Percentiles rank a stretch among this genome's conserved stretches.
Evolutionary conservation across 2,888 invertebrate genomes (phyloP).

Genomic region (Notodonta dromedarius): DNA sequence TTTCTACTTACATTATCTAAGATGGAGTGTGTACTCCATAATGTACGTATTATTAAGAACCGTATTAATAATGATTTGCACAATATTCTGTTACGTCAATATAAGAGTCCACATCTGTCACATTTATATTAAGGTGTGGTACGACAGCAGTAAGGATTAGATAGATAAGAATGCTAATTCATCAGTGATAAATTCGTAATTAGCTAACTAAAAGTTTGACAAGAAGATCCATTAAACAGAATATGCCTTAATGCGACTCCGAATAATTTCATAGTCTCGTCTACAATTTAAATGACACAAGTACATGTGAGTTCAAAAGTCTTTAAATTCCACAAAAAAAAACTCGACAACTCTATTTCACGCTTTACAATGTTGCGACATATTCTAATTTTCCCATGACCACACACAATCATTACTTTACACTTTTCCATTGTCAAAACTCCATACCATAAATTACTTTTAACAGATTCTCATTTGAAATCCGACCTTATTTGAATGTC

Average conservation of each 20-base stretch:
- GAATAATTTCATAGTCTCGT: no score
- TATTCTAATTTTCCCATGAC: conserved; percentile 10
- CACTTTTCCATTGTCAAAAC: conserved; percentile 11
- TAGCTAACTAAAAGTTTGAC: neutral
- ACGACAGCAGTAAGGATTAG: conserved; percentile 3
- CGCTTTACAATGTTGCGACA: neutral
- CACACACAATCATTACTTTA: conserved; percentile 10
- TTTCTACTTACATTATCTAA: no score
- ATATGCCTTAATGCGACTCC: no score
- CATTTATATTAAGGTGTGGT: neutral
- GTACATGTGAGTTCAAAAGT: neutral
- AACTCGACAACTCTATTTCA: conserved; percentile 1
- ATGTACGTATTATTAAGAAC: no score
- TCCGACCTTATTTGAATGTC: conserved; percentile 6
- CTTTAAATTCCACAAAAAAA: neutral
- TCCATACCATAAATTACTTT: conserved; percentile 8
- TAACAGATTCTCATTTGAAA: conserved; percentile 10
- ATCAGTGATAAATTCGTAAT: neutral
- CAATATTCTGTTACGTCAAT: neutral
- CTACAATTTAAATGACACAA: no score
- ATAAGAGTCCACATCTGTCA: neutral
- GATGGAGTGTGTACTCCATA: no score
- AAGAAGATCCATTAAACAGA: neutral
- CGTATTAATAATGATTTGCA: neutral
- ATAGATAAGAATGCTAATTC: neutral